These are phyloP conservation scores for Drosophila robusta DNA, from an alignment of 2,888 invertebrate species.

Conservation along the genomic window DNA sequence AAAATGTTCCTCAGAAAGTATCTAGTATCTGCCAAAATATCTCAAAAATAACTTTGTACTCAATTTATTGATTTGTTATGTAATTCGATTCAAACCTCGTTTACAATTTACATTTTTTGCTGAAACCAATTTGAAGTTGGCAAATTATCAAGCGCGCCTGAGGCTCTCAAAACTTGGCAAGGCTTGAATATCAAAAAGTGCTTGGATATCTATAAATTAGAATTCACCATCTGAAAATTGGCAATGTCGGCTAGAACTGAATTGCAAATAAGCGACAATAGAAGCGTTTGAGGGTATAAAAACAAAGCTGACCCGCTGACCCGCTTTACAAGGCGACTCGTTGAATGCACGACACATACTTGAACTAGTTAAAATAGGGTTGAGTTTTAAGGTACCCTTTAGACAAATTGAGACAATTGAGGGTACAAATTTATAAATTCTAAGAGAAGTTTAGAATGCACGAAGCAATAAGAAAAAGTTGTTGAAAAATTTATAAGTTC, in stretches of 20 bases:
- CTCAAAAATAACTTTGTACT: neutral
- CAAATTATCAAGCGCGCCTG: slow-evolving; percentile 18
- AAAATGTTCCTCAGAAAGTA: too few relatives aligned
- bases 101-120: slow-evolving; percentile 7
- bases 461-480: too few relatives aligned
- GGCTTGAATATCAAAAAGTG: slow-evolving; percentile 6
- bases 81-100: slow-evolving; percentile 5
- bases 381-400: slow-evolving; percentile 6
- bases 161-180: slow-evolving; percentile 22
- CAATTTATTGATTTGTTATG: slow-evolving; percentile 1
- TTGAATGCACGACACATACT: slow-evolving; percentile 7
- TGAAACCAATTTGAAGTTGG: slow-evolving; percentile 20
- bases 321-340: slow-evolving; percentile 19
- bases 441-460: too few relatives aligned
- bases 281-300: slow-evolving; percentile 21
- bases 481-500: too few relatives aligned
- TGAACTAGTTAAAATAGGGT: neutral
- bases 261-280: slow-evolving; percentile 12
- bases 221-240: slow-evolving; percentile 31
- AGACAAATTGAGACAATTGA: neutral
- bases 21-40: neutral
- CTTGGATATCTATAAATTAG: slow-evolving; percentile 34
- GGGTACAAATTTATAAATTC: too few relatives aligned
- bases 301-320: slow-evolving; percentile 47
- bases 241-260: slow-evolving; percentile 25